phyloP scores from a whole-genome alignment of 2,113 vertebrate genomes.

The Phodopus roborovskii region DNA sequence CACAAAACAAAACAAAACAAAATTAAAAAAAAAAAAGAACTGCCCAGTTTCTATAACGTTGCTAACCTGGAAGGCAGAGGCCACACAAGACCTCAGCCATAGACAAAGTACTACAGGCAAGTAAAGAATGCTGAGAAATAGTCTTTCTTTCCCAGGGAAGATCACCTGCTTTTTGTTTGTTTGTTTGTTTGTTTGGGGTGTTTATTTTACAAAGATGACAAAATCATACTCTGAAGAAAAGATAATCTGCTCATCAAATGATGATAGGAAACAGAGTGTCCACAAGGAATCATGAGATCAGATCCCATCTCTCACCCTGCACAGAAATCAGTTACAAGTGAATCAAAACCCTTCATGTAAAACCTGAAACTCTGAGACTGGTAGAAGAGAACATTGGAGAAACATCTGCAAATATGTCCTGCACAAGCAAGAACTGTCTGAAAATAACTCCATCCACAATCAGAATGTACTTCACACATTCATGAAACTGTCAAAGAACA shows the following conservation, averaged over 20 bases:
- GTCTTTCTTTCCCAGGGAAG: background rate
- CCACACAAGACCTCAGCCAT: background rate
- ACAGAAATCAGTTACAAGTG: background rate
- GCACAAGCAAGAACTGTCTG: background rate
- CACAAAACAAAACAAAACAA: too few species aligned
- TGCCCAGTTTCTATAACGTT: background rate
- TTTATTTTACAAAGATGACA: background rate
- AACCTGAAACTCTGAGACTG: background rate
- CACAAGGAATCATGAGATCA: background rate
- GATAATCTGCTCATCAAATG: background rate
- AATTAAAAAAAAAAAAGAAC: background rate
- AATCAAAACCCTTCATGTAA: background rate
- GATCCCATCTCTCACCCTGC: background rate
- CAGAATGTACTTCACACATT: background rate
- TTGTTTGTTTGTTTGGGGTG: background rate
- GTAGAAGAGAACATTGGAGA: background rate
- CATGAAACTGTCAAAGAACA: background rate
- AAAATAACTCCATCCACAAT: background rate
- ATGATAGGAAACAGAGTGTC: background rate
- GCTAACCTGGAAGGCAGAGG: background rate
- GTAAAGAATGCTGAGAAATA: background rate
- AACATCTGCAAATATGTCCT: background rate
- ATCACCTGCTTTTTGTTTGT: background rate
- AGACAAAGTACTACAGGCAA: background rate
- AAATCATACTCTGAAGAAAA: background rate